Evolutionary conservation across 2,888 invertebrate species (phyloP).

Genomic region (Acanthacorydalis orientalis): DNA sequence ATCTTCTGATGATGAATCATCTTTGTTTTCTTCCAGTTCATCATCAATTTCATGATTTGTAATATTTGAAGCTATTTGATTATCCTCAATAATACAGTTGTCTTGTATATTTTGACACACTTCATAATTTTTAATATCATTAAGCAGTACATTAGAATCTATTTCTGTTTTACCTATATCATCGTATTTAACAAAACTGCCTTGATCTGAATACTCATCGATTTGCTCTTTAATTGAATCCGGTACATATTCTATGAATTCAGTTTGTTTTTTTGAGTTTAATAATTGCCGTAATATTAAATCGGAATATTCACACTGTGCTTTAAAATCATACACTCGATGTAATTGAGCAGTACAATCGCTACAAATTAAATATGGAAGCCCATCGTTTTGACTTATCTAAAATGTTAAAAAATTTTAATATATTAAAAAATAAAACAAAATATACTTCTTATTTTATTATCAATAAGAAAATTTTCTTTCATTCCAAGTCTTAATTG

Average conservation of each 20-base stretch:
- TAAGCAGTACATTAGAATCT: too few relatives aligned
- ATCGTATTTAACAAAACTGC: too few relatives aligned
- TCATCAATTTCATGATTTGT: background rate
- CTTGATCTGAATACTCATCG: too few relatives aligned
- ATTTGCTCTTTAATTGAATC: too few relatives aligned
- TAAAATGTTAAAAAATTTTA: background rate
- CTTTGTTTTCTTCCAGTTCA: background rate
- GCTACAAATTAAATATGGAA: conserved; percentile 1
- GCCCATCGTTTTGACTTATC: background rate
- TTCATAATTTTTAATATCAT: background rate
- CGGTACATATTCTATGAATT: background rate
- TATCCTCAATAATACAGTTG: too few relatives aligned
- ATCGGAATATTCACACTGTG: background rate
- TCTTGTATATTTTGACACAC: too few relatives aligned
- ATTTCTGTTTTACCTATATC: too few relatives aligned
- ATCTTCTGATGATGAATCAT: background rate
- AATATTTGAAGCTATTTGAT: too few relatives aligned
- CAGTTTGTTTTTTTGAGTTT: background rate
- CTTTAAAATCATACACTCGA: background rate
- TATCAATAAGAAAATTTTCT: too few relatives aligned
- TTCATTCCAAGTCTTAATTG: too few relatives aligned
- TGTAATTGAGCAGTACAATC: background rate
- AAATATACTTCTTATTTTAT: too few relatives aligned
- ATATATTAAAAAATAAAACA: too few relatives aligned
- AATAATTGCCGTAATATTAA: background rate